phyloP scores from a whole-genome alignment of 2,797 vertebrate genomes.

The Anabas testudineus region DNA sequence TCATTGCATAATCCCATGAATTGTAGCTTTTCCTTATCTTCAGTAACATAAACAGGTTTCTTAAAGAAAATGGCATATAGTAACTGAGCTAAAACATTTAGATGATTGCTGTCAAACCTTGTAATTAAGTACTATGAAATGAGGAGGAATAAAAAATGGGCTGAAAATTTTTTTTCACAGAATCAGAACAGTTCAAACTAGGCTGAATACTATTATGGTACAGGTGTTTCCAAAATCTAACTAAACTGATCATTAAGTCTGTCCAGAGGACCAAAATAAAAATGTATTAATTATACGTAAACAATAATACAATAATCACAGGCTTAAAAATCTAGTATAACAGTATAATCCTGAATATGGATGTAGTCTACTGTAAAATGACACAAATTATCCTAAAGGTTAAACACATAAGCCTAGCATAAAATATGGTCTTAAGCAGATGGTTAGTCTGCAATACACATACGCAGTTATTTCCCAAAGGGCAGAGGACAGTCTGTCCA shows the following conservation, averaged over 20 bases:
- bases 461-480: conserved; percentile 51
- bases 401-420: conserved; percentile 29
- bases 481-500: conserved; percentile 37
- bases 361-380: conserved; percentile 12
- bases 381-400: conserved; percentile 16
- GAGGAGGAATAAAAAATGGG: background rate
- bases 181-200: background rate
- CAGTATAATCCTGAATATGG: background rate
- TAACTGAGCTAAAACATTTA: conserved; percentile 33
- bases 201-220: background rate
- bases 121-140: conserved; percentile 2
- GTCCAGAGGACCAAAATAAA: background rate
- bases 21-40: conserved; percentile 58
- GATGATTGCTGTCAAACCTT: conserved; percentile 36
- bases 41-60: conserved; percentile 41
- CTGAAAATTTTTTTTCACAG: background rate
- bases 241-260: background rate
- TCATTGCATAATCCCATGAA: conserved; percentile 72
- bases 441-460: conserved; percentile 51
- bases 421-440: conserved; percentile 51
- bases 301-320: background rate
- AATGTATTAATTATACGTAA: conserved; percentile 1
- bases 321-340: background rate
- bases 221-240: background rate
- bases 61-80: conserved; percentile 28